Percentiles rank a stretch among this genome's conserved stretches.
phyloP scores from a whole-genome alignment of 1,140 invertebrate genomes.

The Pseudomyrmex pallidus region DNA sequence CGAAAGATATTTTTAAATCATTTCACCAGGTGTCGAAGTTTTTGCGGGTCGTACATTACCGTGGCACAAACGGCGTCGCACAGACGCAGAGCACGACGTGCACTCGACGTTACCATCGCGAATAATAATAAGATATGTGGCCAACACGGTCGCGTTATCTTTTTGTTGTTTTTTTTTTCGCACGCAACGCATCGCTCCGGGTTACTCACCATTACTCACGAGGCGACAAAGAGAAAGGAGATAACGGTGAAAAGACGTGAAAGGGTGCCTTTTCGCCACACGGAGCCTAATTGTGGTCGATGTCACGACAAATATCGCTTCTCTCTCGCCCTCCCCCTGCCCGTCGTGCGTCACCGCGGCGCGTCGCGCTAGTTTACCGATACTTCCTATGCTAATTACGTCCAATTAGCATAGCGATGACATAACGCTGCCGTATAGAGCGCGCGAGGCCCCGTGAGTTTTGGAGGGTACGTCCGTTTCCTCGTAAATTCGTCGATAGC shows the following conservation, averaged over 20 bases:
- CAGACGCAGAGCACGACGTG: neutral
- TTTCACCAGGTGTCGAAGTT: slow-evolving; percentile 38
- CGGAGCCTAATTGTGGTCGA: slow-evolving; percentile 81
- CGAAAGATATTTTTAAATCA: slow-evolving; percentile 30
- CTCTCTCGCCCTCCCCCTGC: slow-evolving; percentile 66
- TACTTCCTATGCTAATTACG: slow-evolving; percentile 85
- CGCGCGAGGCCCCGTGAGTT: slow-evolving; percentile 62
- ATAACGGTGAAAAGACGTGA: slow-evolving; percentile 33
- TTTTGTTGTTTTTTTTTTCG: slow-evolving; percentile 12
- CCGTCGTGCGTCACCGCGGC: slow-evolving; percentile 64
- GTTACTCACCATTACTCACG: slow-evolving; percentile 44
- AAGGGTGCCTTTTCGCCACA: slow-evolving; percentile 55
- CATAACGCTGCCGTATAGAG: slow-evolving; percentile 72
- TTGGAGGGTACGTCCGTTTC: slow-evolving; percentile 78
- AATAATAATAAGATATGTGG: slow-evolving; percentile 43
- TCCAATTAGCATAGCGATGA: slow-evolving; percentile 83
- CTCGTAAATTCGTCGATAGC: slow-evolving; percentile 85
- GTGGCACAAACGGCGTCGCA: neutral
- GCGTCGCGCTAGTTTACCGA: slow-evolving; percentile 76
- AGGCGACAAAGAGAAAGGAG: slow-evolving; percentile 38
- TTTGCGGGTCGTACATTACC: slow-evolving; percentile 38
- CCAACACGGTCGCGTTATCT: slow-evolving; percentile 32
- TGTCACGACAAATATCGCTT: slow-evolving; percentile 81
- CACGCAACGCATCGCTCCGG: slow-evolving; percentile 20
- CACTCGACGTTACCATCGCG: slow-evolving; percentile 21